phyloP scores from a whole-genome alignment of 2,888 invertebrate genomes.

The Agrenia bidenticulata region DNA sequence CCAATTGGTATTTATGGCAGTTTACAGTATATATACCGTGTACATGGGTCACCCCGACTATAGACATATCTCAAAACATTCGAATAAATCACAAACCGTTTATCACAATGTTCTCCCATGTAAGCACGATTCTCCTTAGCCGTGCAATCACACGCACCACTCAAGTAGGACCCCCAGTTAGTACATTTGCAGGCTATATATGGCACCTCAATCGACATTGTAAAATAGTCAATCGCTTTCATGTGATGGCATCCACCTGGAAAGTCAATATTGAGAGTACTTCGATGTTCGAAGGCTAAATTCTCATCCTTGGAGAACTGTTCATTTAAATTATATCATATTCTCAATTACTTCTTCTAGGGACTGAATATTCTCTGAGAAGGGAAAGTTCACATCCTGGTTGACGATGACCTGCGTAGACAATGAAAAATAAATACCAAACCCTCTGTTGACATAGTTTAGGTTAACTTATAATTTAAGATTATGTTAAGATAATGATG shows the following conservation, averaged over 20 bases:
- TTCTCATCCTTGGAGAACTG: too few relatives aligned
- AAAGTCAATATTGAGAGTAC: too few relatives aligned
- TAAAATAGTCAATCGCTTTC: slow-evolving; percentile 47
- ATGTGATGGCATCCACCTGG: slow-evolving; percentile 48
- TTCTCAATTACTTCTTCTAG: slow-evolving; percentile 37
- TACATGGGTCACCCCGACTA: neutral
- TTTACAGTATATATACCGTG: too few relatives aligned
- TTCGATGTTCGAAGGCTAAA: neutral
- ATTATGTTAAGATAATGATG: too few relatives aligned
- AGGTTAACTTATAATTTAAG: too few relatives aligned
- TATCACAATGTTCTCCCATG: slow-evolving; percentile 46
- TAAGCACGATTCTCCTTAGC: slow-evolving; percentile 29
- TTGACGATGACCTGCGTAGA: slow-evolving; percentile 35
- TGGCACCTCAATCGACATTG: slow-evolving; percentile 32
- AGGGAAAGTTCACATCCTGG: slow-evolving; percentile 45
- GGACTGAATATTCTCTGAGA: slow-evolving; percentile 44
- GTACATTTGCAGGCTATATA: slow-evolving; percentile 39
- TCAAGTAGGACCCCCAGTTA: slow-evolving; percentile 35
- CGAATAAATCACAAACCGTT: slow-evolving; percentile 27
- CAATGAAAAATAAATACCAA: too few relatives aligned
- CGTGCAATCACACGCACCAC: slow-evolving; percentile 35
- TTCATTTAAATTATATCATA: neutral
- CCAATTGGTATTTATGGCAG: too few relatives aligned
- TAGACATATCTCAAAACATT: neutral
- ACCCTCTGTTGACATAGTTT: too few relatives aligned